These are phyloP conservation scores for Drosophila carrolli DNA, from an alignment of 1,140 invertebrate species.

Conservation along the genomic window DNA sequence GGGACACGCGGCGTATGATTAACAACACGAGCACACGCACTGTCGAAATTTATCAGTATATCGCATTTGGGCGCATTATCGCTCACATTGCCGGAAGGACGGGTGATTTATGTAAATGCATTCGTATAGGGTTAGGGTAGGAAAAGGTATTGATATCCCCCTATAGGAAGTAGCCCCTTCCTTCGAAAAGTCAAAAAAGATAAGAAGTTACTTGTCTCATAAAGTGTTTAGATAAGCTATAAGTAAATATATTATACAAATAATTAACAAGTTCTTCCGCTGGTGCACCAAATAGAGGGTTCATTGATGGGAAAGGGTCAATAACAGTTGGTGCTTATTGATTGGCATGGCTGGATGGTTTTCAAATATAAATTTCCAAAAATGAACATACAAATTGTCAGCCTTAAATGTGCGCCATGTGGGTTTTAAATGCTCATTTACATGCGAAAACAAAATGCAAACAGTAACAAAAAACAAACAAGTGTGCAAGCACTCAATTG, in stretches of 20 bases:
- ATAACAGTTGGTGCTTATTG: conserved; percentile 2
- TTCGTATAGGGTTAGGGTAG: conserved; percentile 1
- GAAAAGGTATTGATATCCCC: neutral
- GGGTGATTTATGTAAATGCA: conserved; percentile 50
- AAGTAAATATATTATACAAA: conserved; percentile 24
- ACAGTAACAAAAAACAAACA: conserved; percentile 16
- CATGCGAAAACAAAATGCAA: conserved; percentile 18
- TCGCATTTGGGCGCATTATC: conserved; percentile 66
- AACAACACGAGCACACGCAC: conserved; percentile 59
- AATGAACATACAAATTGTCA: conserved; percentile 23
- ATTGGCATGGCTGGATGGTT: conserved; percentile 3
- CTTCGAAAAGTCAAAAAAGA: conserved; percentile 19
- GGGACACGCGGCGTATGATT: conserved; percentile 53
- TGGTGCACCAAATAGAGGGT: conserved; percentile 2
- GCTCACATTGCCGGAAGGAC: conserved; percentile 60
- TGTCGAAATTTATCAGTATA: conserved; percentile 32
- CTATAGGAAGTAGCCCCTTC: neutral
- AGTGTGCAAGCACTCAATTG: conserved; percentile 43
- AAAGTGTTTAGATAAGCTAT: conserved; percentile 1
- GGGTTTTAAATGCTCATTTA: conserved; percentile 25
- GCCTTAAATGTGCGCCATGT: conserved; percentile 41
- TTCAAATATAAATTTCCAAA: neutral
- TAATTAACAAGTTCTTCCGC: conserved; percentile 44
- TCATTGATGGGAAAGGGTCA: conserved; percentile 12
- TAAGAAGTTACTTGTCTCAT: conserved; percentile 3